Evolutionary conservation across 2,888 invertebrate species (phyloP).

Genomic region (Lochmaea crataegi): DNA sequence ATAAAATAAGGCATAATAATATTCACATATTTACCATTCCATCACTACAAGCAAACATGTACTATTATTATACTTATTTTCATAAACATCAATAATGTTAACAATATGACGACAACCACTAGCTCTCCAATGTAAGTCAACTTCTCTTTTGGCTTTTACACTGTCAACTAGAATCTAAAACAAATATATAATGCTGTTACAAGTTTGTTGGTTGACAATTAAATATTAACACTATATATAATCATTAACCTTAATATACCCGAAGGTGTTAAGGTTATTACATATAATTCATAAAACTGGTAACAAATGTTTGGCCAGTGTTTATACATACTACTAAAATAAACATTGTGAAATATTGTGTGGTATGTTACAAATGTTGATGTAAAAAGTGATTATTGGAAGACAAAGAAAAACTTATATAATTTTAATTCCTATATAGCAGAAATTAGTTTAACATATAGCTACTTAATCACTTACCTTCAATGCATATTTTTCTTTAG

Average conservation of each 20-base stretch:
- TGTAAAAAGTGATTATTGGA: not conserved
- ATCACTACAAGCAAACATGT: conserved; percentile 97
- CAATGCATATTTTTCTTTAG: conserved; percentile 86
- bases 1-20: conserved; percentile 1
- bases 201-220: not conserved
- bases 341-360: conserved; percentile 16
- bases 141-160: conserved; percentile 92
- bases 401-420: conserved; percentile 3
- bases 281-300: not conserved
- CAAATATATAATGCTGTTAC: conserved; percentile 10
- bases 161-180: conserved; percentile 88
- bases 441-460: not conserved
- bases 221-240: no score
- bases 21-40: conserved; percentile 82
- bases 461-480: conserved; percentile 73
- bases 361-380: not conserved
- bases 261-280: no score
- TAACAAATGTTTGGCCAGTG: not conserved
- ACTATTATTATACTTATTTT: conserved; percentile 93
- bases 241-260: no score
- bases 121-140: conserved; percentile 95
- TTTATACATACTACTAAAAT: not conserved
- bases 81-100: conserved; percentile 92
- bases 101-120: conserved; percentile 94
- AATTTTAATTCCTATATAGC: not conserved